Evolutionary conservation across 2,888 invertebrate species (phyloP).

Genomic region (Phytoseiulus persimilis): DNA sequence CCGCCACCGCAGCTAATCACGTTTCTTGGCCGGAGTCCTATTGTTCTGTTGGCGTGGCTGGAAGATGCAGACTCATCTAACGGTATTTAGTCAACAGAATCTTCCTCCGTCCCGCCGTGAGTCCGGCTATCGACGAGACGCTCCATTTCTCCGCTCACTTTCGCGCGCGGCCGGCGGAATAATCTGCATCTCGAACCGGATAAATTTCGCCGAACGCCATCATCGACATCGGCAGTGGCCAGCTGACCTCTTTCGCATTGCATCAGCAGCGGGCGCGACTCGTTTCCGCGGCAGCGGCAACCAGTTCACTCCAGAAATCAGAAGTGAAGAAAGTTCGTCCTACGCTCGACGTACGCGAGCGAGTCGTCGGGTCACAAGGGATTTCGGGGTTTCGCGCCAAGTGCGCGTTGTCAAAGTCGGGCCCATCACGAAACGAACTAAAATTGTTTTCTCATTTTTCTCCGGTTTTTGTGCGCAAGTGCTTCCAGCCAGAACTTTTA

Average conservation of each 20-base stretch:
- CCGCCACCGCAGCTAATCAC: neutral
- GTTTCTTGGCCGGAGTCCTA: neutral
- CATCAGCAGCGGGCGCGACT: neutral
- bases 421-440: neutral
- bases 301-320: neutral
- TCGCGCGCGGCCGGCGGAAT: neutral
- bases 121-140: too few relatives aligned
- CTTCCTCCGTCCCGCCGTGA: neutral
- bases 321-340: constrained; percentile 5
- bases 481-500: neutral
- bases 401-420: neutral
- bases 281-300: neutral
- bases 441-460: neutral
- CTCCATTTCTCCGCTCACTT: neutral
- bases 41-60: neutral
- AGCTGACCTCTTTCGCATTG: neutral
- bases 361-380: neutral
- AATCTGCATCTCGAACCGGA: neutral
- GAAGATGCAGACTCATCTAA: neutral
- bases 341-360: neutral
- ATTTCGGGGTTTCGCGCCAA: neutral
- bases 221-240: neutral
- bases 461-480: neutral
- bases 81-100: neutral
- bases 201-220: neutral